Conservation (phyloP, 2,113 vertebrate species). For the Nothoprocta perdicaria region DNA sequence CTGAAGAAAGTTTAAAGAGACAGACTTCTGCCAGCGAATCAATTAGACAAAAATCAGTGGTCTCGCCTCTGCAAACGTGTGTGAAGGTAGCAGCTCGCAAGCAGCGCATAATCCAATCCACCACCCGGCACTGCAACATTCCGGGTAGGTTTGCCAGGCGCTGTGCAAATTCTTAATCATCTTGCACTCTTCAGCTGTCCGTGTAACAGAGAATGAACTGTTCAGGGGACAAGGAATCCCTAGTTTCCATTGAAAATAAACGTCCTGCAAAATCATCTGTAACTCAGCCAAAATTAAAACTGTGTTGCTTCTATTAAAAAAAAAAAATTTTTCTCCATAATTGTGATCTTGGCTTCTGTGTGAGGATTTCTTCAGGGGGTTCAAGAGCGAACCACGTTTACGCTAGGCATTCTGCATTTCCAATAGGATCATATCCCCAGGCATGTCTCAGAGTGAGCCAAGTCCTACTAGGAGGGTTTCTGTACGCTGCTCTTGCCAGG, state of each 20-base stretch:
- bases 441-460: background rate
- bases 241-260: background rate
- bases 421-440: background rate
- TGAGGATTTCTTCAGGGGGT: background rate
- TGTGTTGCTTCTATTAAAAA: background rate
- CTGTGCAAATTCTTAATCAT: slow-evolving; percentile 1
- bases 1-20: background rate
- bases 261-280: slow-evolving; percentile 40
- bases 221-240: slow-evolving; percentile 24
- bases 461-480: background rate
- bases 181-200: background rate
- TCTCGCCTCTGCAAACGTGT: background rate
- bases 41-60: background rate
- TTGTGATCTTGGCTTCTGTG: background rate
- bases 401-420: background rate
- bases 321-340: background rate
- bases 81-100: background rate
- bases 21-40: background rate
- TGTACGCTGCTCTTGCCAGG: background rate
- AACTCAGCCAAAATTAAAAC: slow-evolving; percentile 59
- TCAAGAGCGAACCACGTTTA: background rate
- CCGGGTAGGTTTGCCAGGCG: slow-evolving; percentile 7
- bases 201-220: background rate
- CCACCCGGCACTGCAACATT: background rate
- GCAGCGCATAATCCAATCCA: background rate